Base-by-base conservation (phyloP, 1,140 invertebrate genomes). In the Belonocnema kinseyi region DNA sequence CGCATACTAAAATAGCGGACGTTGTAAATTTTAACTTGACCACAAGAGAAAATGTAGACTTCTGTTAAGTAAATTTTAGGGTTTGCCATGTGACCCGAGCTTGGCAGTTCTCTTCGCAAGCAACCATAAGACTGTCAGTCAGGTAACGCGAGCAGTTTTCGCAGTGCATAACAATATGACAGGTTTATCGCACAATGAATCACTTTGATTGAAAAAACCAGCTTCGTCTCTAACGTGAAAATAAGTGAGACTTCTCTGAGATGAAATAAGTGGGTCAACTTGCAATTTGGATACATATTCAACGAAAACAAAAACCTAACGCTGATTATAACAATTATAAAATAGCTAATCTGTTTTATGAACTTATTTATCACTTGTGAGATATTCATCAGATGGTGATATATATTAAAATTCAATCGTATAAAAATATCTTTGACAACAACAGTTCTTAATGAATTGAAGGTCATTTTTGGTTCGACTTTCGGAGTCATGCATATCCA, bases 401-500 rank as follows among this genome's bases (percentile, higher is more conserved):
- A 46, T 10, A 11, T 46, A 7, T 46, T 46, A 11, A 11, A 46
- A 46, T 46, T 10, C 40, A 46, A 46, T 11, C 40, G 26, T 33
- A 46, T 46, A 46, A 46, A 46, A 46, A 46, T 46, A 46, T 13
- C 5, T 66, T 16, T 66, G 26, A 8, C 58, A 66, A 13, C 12
- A 33, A 14, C 16, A 66, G 21, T 10, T 33, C 58, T 66, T 21
- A 66, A 66, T 66, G 58, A 16, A 16, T 66, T 46, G 26, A 10
- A 16, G 61, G 26, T 66, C 13, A n/a, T 66, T 40, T 40, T 66
- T 66, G 61, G 61, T 40, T 66, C 61, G 77, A 73, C 73, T 81
- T 72, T 51, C 56, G 73, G 56, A 76, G 66, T 13, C 33, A 73
- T 46, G 71, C 40, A 52, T 19, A 76, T 53, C 76, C 70, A 77